phyloP scores from a whole-genome alignment of 2,888 invertebrate genomes.

The Dicyrtoma fusca region DNA sequence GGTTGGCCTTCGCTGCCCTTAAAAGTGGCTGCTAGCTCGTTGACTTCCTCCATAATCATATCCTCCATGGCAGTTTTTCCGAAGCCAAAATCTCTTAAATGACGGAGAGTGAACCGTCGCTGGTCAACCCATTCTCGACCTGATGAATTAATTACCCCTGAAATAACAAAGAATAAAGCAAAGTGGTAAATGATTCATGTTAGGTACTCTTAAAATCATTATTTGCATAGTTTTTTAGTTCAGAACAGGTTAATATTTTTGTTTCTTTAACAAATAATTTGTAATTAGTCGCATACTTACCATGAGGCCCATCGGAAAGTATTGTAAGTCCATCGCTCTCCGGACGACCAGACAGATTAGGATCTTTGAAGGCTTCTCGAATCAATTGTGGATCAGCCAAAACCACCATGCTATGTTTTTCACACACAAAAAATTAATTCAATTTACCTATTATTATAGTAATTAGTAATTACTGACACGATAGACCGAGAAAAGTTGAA shows the following conservation, averaged over 20 bases:
- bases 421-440: too few relatives aligned
- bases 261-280: too few relatives aligned
- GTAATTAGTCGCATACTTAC: not conserved
- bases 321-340: slow-evolving; percentile 3
- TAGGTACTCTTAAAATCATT: too few relatives aligned
- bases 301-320: slow-evolving; percentile 8
- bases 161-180: too few relatives aligned
- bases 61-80: slow-evolving; percentile 49
- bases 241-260: too few relatives aligned
- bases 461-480: too few relatives aligned
- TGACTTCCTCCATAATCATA: slow-evolving; percentile 45
- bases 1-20: not conserved
- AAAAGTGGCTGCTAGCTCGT: not conserved
- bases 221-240: too few relatives aligned
- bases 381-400: slow-evolving; percentile 4
- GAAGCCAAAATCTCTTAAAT: slow-evolving; percentile 46
- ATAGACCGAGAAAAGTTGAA: too few relatives aligned
- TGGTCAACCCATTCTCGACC: slow-evolving; percentile 45
- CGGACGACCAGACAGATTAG: slow-evolving; percentile 1
- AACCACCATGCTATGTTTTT: slow-evolving; percentile 11
- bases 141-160: not conserved
- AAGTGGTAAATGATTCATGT: too few relatives aligned
- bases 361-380: slow-evolving; percentile 11
- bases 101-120: slow-evolving; percentile 43
- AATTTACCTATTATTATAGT: too few relatives aligned